Evolutionary conservation across 23 tunicate genomes (phyloP), one percentile per base, ranked within the genome.

Genomic region (Trididemnum miniatum): DNA sequence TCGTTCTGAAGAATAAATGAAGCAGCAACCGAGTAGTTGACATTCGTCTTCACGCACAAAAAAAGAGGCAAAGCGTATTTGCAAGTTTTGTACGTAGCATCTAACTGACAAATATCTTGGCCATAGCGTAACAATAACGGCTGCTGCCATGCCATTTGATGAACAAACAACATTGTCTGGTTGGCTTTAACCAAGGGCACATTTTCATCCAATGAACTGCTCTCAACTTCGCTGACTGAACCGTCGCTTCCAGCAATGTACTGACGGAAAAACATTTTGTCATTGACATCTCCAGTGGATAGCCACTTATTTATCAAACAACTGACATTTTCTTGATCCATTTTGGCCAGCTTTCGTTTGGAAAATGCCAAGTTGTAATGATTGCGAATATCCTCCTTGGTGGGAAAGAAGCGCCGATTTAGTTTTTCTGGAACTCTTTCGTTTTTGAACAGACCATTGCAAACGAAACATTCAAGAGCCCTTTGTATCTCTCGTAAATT

Each of bases 1-100:
- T 65, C 85, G 23, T 81, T 81, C 34, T 81, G 85, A 0, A 25
- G 2, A 1, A 81, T 29, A 35, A 65, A 81, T 1, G 72, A 51
- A 20, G 40, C 85, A 0, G 35, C 85, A 9, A 81, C 85, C 35
- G 57, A 62, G 36, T 81, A 65, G 36, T 49, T 49, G 1, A 81
- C 85, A 35, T 81, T 81, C 1, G 85, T 81, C 57, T 81, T 65
- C 35, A 65, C 85, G 39, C 85, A 65, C 67, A 81, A 81, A 65
- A 81, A 81, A 30, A 81, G 34, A 31, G 85, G 85, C 1, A 81
- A 35, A 36, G 85, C 85, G 32, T 81, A 81, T 24, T 81, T 65
- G 23, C 33, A 64, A 3, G 85, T 66, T 66, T 81, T 81, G 24
- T 81, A 81, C 1, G 85, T 81, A 1, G 85, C 85, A 40, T 81